Conservation (phyloP, 2,113 vertebrate species). For the Perca flavescens region DNA sequence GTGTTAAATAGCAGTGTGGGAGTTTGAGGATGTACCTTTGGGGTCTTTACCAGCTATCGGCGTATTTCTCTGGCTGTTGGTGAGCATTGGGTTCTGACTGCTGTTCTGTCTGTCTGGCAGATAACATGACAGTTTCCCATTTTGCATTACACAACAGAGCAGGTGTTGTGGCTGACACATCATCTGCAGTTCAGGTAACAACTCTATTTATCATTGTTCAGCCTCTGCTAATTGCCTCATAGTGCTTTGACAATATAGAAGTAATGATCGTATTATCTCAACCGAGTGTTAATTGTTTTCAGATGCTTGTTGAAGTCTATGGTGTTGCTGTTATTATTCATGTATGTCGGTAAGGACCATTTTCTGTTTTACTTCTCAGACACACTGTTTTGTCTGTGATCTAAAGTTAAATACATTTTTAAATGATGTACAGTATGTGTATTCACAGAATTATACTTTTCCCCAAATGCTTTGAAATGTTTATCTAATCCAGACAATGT, state of each 20-base stretch:
- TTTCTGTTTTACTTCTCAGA: slow-evolving; percentile 8
- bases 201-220: not conserved
- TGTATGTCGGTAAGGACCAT: not conserved
- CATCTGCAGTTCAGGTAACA: not conserved
- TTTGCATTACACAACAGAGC: slow-evolving; percentile 12
- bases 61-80: slow-evolving; percentile 4
- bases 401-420: not conserved
- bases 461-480: not conserved
- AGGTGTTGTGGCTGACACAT: not conserved
- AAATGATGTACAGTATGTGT: not conserved
- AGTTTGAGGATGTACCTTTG: not conserved
- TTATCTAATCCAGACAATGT: not conserved
- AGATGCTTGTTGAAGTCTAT: not conserved
- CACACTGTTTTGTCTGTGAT: not conserved
- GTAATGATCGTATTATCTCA: not conserved
- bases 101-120: slow-evolving; percentile 8
- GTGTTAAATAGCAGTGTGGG: not conserved
- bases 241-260: not conserved
- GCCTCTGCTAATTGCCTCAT: not conserved
- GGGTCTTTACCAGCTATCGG: not conserved
- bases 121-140: not conserved
- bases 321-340: slow-evolving; percentile 1
- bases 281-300: not conserved
- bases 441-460: not conserved
- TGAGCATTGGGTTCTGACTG: not conserved